Evolutionary conservation across 2,113 vertebrate genomes (phyloP), one percentile per base, ranked within the genome.

Genomic region (Muntiacus reevesi): DNA sequence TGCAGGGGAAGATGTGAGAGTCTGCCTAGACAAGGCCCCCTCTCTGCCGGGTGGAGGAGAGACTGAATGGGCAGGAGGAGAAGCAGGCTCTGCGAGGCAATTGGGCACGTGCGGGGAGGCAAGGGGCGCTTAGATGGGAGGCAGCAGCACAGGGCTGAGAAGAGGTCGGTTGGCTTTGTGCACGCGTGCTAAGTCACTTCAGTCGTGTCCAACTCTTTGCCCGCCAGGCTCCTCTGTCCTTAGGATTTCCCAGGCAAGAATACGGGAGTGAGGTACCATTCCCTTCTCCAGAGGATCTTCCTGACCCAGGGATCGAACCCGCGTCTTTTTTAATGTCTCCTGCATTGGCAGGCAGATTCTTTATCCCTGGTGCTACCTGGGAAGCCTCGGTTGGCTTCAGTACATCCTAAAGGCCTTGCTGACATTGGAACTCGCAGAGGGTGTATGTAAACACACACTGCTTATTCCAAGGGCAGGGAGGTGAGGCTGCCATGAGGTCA

Each of bases 101-200:
- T 0, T 25, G n/a, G 15, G 6, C 15, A 71, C n/a, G 6, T 40
- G 19, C 1, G 2, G 6, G 21, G 36, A 1, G 17, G 40, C 52
- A 23, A 19, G 6, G 43, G 76, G 76, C 0, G 11, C 33, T 71
- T 47, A 55, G 45, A 36, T 25, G 25, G 19, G 55, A 28, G 59
- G 33, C 55, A 60, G 33, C 40, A 71, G n/a, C 6, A 28, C 3
- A 17, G 79, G 52, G 36, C 85, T 93, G n/a, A 47, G 78, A 78
- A 67, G 74, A 0, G 10, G 47, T 36, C 4, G 0, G 64, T 2
- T 11, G n/a, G n/a, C n/a, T 71, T 40, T 40, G n/a, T 40, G 67
- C 10, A 11, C 6, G n/a, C 6, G 5, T 71, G 19, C 19, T 71
- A 71, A 71, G 67, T 23, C 5, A 5, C n/a, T 71, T 40, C 10